phyloP scores from a whole-genome alignment of 2,888 invertebrate species.

The Ophion ventricosus region DNA sequence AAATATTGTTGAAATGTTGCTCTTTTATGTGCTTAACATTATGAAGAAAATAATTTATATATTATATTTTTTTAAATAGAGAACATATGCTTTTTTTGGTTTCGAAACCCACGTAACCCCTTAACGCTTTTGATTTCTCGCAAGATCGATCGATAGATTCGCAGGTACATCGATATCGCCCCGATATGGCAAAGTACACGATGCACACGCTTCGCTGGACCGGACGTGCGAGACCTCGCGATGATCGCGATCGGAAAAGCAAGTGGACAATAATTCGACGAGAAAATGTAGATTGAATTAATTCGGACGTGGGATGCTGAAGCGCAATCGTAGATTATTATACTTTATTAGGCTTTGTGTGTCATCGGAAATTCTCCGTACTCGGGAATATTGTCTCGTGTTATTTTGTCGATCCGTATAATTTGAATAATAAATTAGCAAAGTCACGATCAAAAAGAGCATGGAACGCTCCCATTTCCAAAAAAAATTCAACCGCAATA shows the following conservation, averaged over 20 bases:
- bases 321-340: constrained; percentile 17
- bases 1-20: too few relatives aligned
- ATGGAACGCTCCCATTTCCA: background rate
- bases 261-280: background rate
- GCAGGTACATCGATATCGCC: background rate
- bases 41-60: too few relatives aligned
- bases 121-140: too few relatives aligned
- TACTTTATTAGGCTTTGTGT: constrained; percentile 28
- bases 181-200: constrained; percentile 12
- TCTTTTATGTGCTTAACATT: too few relatives aligned
- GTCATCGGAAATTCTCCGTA: constrained; percentile 46
- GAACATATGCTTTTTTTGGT: too few relatives aligned
- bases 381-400: background rate
- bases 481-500: too few relatives aligned
- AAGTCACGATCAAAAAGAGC: background rate
- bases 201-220: background rate
- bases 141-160: constrained; percentile 10
- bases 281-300: background rate
- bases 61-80: too few relatives aligned
- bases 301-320: constrained; percentile 19
- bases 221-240: background rate
- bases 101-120: too few relatives aligned
- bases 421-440: constrained; percentile 7
- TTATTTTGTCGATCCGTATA: background rate
- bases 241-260: background rate